Evolutionary conservation across 2,888 invertebrate species (phyloP).

Genomic region (Andrena chrysosceles): DNA sequence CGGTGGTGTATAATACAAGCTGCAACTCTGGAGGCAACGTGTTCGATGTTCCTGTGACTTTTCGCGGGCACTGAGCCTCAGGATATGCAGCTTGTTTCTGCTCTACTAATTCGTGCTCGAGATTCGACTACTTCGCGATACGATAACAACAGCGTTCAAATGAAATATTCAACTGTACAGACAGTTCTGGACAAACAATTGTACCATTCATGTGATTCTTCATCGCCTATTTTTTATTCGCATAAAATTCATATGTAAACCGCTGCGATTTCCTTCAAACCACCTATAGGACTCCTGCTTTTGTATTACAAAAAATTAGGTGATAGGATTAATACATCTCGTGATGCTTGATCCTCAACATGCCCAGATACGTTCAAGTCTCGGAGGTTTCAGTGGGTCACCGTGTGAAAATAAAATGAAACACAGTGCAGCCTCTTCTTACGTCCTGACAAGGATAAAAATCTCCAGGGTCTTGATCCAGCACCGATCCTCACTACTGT

Average conservation of each 20-base stretch:
- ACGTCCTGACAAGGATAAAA: neutral
- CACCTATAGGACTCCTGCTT: neutral
- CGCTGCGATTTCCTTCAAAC: too few species aligned
- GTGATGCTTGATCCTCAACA: neutral
- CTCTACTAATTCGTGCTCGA: too few species aligned
- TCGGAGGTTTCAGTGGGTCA: neutral
- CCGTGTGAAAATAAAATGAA: neutral
- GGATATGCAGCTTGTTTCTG: too few species aligned
- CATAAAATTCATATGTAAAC: too few species aligned
- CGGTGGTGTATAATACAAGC: neutral
- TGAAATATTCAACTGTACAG: neutral
- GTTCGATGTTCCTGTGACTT: too few species aligned
- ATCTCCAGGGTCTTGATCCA: slow-evolving; percentile 1
- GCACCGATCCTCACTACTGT: slow-evolving; percentile 37
- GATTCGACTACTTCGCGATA: too few species aligned
- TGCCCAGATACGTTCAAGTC: neutral
- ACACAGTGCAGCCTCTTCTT: slow-evolving; percentile 1
- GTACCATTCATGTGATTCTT: too few species aligned
- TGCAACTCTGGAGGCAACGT: neutral
- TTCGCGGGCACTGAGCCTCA: too few species aligned
- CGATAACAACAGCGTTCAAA: neutral
- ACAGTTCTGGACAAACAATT: too few species aligned
- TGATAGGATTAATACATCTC: neutral
- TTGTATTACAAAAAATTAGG: neutral
- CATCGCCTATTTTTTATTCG: too few species aligned